Conservation (phyloP, 2,888 invertebrate species). For the Drosophila ustulata region DNA sequence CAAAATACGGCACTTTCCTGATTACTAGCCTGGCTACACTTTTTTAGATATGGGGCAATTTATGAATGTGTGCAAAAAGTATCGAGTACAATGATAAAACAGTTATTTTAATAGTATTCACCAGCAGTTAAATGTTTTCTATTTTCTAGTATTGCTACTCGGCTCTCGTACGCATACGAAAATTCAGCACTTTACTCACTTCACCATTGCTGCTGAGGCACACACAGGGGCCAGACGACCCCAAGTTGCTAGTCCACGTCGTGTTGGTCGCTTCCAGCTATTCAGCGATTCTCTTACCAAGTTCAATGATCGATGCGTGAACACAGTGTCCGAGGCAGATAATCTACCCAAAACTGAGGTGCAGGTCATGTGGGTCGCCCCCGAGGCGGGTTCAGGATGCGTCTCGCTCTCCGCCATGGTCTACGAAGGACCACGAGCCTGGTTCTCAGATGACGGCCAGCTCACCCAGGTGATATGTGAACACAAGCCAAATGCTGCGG, state of each 20-base stretch:
- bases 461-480: slow-evolving; percentile 93
- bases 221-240: slow-evolving; percentile 76
- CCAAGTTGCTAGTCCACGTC: slow-evolving; percentile 85
- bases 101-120: background rate
- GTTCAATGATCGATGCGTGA: slow-evolving; percentile 93
- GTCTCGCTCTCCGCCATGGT: slow-evolving; percentile 95
- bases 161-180: slow-evolving; percentile 89
- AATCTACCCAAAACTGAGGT: slow-evolving; percentile 93
- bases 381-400: slow-evolving; percentile 93
- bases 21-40: too few species aligned
- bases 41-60: too few species aligned
- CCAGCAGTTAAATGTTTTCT: background rate
- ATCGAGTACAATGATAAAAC: slow-evolving; percentile 9
- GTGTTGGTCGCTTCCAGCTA: slow-evolving; percentile 90
- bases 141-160: slow-evolving; percentile 87
- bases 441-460: slow-evolving; percentile 96
- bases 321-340: slow-evolving; percentile 93
- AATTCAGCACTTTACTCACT: slow-evolving; percentile 92
- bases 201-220: slow-evolving; percentile 90
- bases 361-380: slow-evolving; percentile 96
- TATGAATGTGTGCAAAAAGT: background rate
- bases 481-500: slow-evolving; percentile 87
- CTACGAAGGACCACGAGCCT: slow-evolving; percentile 91
- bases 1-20: too few species aligned
- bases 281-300: slow-evolving; percentile 87